phyloP scores from a whole-genome alignment of 2,888 invertebrate species.

The Tiphia femorata region DNA sequence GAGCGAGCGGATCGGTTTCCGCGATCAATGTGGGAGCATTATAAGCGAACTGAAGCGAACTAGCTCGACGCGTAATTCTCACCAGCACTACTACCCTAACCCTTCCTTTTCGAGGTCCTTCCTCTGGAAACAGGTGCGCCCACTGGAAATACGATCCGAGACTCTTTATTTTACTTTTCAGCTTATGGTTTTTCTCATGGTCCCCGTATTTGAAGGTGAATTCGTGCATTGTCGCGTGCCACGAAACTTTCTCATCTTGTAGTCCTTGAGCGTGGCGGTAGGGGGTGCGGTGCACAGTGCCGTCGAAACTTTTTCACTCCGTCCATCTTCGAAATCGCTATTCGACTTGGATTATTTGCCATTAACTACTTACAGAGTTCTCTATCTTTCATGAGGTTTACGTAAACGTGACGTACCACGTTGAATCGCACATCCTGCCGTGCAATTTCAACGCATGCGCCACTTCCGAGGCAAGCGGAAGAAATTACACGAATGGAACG shows the following conservation, averaged over 20 bases:
- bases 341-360: too few species aligned
- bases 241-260: neutral
- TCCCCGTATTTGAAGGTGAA: neutral
- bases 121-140: neutral
- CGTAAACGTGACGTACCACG: too few species aligned
- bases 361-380: too few species aligned
- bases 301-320: too few species aligned
- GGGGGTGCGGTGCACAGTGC: too few species aligned
- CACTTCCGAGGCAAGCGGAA: too few species aligned
- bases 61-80: neutral
- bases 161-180: constrained; percentile 2
- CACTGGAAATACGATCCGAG: neutral
- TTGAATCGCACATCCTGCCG: too few species aligned
- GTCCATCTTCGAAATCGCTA: too few species aligned
- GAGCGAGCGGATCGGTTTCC: neutral
- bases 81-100: too few species aligned
- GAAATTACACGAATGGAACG: too few species aligned
- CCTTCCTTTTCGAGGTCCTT: neutral
- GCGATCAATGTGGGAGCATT: neutral
- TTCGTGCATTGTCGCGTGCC: neutral
- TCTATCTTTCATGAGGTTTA: too few species aligned
- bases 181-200: neutral
- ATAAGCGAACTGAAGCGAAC: constrained; percentile 2
- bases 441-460: too few species aligned
- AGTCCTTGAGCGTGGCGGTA: neutral